Conservation (phyloP, 2,888 invertebrate species). For the Cephonodes hylas region DNA sequence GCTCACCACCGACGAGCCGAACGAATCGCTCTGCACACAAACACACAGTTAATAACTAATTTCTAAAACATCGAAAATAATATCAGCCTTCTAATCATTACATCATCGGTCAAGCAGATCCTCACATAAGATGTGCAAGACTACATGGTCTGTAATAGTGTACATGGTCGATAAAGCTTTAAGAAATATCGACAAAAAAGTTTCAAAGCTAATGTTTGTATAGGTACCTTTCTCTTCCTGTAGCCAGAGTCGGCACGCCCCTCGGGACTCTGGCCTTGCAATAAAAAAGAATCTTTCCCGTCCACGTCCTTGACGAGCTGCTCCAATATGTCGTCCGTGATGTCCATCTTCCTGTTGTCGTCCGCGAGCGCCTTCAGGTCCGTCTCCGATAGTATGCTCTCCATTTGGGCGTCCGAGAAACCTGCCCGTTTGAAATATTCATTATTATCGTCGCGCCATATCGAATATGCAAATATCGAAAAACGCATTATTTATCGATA, state of each 20-base stretch:
- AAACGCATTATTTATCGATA: too few species aligned
- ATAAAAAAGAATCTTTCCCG: slow-evolving; percentile 71
- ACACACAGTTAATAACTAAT: too few species aligned
- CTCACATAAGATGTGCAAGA: too few species aligned
- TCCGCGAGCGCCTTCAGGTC: slow-evolving; percentile 55
- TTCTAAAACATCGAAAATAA: too few species aligned
- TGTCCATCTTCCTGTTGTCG: slow-evolving; percentile 45
- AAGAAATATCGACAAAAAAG: too few species aligned
- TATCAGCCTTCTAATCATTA: too few species aligned
- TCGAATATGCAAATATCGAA: not conserved
- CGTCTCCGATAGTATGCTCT: slow-evolving; percentile 63
- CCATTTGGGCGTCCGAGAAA: slow-evolving; percentile 62
- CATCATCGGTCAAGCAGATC: too few species aligned
- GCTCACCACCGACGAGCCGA: slow-evolving; percentile 56
- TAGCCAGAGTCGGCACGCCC: slow-evolving; percentile 71
- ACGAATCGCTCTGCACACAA: slow-evolving; percentile 37
- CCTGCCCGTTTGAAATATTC: slow-evolving; percentile 29
- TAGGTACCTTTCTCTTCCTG: slow-evolving; percentile 43
- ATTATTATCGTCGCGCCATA: not conserved
- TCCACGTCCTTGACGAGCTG: slow-evolving; percentile 50
- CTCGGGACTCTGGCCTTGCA: slow-evolving; percentile 65
- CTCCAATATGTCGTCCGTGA: slow-evolving; percentile 51
- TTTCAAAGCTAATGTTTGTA: not conserved
- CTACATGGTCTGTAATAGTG: too few species aligned
- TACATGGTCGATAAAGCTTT: too few species aligned